These are phyloP conservation scores for Ophion costatus DNA, from an alignment of 2,888 invertebrate species.

Conservation along the genomic window DNA sequence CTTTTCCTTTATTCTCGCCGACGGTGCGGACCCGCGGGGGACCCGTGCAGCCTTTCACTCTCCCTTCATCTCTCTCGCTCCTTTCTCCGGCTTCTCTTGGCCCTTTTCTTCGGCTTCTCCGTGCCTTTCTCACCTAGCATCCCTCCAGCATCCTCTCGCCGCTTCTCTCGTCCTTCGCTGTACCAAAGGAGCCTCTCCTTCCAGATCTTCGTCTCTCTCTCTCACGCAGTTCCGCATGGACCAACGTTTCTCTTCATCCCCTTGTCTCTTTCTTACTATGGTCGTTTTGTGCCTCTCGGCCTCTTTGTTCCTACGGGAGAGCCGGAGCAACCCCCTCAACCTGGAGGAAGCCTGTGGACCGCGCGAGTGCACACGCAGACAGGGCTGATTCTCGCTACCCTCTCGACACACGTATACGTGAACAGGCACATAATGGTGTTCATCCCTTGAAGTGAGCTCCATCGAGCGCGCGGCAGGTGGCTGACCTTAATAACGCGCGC, in stretches of 20 bases:
- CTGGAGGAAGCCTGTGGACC: slow-evolving; percentile 44
- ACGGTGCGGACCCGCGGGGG: slow-evolving; percentile 75
- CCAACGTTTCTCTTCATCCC: slow-evolving; percentile 42
- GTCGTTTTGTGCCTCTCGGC: slow-evolving; percentile 80
- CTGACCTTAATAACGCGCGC: slow-evolving; percentile 82
- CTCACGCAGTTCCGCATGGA: slow-evolving; percentile 38
- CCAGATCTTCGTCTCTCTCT: slow-evolving; percentile 52
- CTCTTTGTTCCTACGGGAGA: slow-evolving; percentile 76
- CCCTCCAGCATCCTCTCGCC: slow-evolving; percentile 43
- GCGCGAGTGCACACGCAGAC: slow-evolving; percentile 52
- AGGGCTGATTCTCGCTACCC: slow-evolving; percentile 6
- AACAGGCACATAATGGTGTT: slow-evolving; percentile 80
- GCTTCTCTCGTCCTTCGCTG: slow-evolving; percentile 66
- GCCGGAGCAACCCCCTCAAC: slow-evolving; percentile 65
- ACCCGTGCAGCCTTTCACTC: slow-evolving; percentile 60
- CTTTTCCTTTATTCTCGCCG: slow-evolving; percentile 83
- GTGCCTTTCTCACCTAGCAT: slow-evolving; percentile 24
- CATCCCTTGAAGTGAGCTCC: slow-evolving; percentile 82
- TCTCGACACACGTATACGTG: slow-evolving; percentile 64
- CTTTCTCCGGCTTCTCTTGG: slow-evolving; percentile 54
- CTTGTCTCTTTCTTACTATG: slow-evolving; percentile 60
- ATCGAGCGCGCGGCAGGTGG: slow-evolving; percentile 83
- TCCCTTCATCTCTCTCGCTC: slow-evolving; percentile 55
- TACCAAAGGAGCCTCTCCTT: slow-evolving; percentile 64
- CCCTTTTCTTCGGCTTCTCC: slow-evolving; percentile 56